Percentiles rank a stretch among this genome's conserved stretches.
These are phyloP conservation scores for Pitta sordida DNA, from an alignment of 2,113 vertebrate species.

Conservation along the genomic window DNA sequence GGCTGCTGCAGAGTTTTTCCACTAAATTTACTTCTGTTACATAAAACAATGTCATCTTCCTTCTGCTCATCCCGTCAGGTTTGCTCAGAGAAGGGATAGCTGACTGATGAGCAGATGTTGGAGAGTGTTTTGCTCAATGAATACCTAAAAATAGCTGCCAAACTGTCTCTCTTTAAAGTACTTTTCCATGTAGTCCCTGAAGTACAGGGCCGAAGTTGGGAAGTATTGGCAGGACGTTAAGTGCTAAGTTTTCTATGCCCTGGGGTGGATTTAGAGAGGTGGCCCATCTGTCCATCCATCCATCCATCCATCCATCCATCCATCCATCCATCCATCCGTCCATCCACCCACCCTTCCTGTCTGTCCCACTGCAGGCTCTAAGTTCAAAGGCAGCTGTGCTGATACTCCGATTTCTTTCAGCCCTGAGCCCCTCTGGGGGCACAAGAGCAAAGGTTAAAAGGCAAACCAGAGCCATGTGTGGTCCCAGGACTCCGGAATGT, in stretches of 20 bases:
- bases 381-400: neutral
- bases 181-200: constrained; percentile 60
- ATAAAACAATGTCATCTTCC: constrained; percentile 53
- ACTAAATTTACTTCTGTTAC: constrained; percentile 48
- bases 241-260: constrained; percentile 37
- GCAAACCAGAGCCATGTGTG: neutral
- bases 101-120: constrained; percentile 59
- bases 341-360: neutral
- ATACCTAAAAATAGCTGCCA: constrained; percentile 50
- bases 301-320: neutral
- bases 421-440: neutral
- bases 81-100: constrained; percentile 32
- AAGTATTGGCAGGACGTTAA: constrained; percentile 12
- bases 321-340: neutral
- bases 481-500: neutral
- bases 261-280: neutral
- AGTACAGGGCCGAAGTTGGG: neutral
- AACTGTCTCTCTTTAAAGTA: constrained; percentile 33
- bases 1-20: constrained; percentile 25
- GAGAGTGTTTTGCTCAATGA: constrained; percentile 38
- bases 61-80: constrained; percentile 24
- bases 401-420: neutral
- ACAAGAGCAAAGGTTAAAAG: neutral
- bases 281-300: neutral
- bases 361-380: neutral